Evolutionary conservation across 2,888 invertebrate genomes (phyloP).

Genomic region (Adelphocoris suturalis): DNA sequence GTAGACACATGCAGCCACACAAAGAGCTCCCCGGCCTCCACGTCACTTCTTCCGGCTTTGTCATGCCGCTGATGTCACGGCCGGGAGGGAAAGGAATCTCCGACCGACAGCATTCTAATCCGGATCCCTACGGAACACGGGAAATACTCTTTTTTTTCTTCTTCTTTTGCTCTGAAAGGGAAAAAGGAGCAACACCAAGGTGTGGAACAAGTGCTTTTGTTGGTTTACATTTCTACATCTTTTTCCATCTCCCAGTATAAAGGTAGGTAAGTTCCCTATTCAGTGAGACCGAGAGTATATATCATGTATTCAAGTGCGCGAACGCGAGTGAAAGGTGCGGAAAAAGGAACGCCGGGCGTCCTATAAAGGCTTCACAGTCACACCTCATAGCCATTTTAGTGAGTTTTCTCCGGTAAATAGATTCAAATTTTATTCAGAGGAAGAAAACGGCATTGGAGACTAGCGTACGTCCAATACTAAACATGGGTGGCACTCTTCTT

Average conservation of each 20-base stretch:
- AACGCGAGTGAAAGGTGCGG: neutral
- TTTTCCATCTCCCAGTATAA: slow-evolving; percentile 11
- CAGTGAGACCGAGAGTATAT: slow-evolving; percentile 22
- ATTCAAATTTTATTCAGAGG: slow-evolving; percentile 24
- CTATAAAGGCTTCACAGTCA: neutral
- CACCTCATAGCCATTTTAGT: slow-evolving; percentile 11
- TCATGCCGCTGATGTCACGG: slow-evolving; percentile 51
- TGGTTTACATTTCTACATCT: slow-evolving; percentile 56
- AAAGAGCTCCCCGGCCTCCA: neutral
- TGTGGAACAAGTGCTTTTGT: slow-evolving; percentile 68
- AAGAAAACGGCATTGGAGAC: neutral
- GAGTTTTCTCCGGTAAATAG: neutral
- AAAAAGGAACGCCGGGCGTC: slow-evolving; percentile 7
- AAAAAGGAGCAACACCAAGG: slow-evolving; percentile 22
- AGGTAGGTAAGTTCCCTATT: slow-evolving; percentile 30
- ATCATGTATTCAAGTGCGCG: slow-evolving; percentile 25
- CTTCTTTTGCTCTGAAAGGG: neutral
- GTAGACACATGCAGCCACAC: slow-evolving; percentile 11
- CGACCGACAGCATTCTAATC: slow-evolving; percentile 55
- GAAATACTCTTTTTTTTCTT: slow-evolving; percentile 25
- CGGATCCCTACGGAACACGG: slow-evolving; percentile 18
- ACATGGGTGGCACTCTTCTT: neutral
- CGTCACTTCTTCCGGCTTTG: slow-evolving; percentile 44
- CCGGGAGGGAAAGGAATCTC: slow-evolving; percentile 24
- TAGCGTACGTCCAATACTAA: neutral